Evolutionary conservation across 2,797 vertebrate species (phyloP), one percentile per base, ranked within the genome.

Genomic region (Enoplosus armatus): DNA sequence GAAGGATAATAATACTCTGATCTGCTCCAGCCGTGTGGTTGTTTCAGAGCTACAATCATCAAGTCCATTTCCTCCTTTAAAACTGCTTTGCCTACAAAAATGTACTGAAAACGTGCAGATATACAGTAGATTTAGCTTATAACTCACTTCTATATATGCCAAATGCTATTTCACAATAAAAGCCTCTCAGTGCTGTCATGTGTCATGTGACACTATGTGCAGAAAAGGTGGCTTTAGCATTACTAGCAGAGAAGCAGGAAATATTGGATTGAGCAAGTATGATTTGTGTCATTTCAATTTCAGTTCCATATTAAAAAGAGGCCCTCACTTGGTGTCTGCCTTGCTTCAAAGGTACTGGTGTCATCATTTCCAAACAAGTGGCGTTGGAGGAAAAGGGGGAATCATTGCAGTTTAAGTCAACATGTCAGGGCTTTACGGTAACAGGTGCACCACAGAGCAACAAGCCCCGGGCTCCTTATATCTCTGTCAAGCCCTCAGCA

Each of bases 361-460:
- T 14, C 37, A 39, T 39, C 37, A 39, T 39, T 39, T 39, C 12
- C 37, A 39, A 39, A 39, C 37, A 14, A 27, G 29, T 22, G 2
- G 16, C 0, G 5, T 33, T 6, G 1, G 18, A 43, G 4, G 1
- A 37, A 59, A 58, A 45, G 12, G n/a, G 3, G 1, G 11, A 69
- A 43, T 16, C 33, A 4, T 8, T 45, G 71, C 43, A 31, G 39
- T 24, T 67, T 5, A 24, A 16, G 15, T 14, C 27, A 79, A 61
- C 14, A 26, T 24, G 33, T 48, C 20, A 12, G n/a, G 20, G 14
- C 35, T 59, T 80, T 75, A 60, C 2, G 20, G 35, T 63, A 86
- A 87, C 87, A 91, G 89, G 88, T 91, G 88, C 81, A 74, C 10
- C 14, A 1, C 29, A 64, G 24, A 64, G 56, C 22, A 47, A 65